Conservation (phyloP, 2,113 vertebrate genomes). For the Vulpes lagopus region DNA sequence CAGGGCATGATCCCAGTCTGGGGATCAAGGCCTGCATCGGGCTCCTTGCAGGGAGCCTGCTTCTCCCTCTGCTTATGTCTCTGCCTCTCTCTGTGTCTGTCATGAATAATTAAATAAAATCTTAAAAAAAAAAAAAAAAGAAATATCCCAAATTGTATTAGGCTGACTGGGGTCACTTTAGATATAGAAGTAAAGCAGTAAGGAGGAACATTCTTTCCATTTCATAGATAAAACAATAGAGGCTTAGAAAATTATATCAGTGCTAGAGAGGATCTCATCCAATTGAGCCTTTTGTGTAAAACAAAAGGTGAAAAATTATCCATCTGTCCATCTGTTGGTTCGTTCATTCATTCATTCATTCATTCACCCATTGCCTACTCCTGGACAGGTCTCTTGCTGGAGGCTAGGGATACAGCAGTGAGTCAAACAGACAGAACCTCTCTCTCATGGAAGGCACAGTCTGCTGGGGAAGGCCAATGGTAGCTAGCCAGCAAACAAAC, state of each 20-base stretch:
- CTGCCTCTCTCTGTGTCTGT: too few relatives aligned
- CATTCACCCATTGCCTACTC: not conserved
- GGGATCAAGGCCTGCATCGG: too few relatives aligned
- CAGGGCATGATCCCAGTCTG: too few relatives aligned
- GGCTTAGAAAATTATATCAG: not conserved
- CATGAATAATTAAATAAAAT: too few relatives aligned
- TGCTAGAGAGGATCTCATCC: not conserved
- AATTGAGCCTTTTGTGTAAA: not conserved
- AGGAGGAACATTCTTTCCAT: not conserved
- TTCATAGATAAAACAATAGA: not conserved
- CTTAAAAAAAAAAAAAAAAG: too few relatives aligned
- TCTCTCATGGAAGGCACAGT: not conserved
- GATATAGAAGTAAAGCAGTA: not conserved
- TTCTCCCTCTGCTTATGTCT: too few relatives aligned
- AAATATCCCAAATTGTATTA: not conserved
- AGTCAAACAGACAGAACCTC: not conserved
- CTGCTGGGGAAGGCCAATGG: not conserved
- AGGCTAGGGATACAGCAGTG: not conserved
- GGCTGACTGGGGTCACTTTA: not conserved
- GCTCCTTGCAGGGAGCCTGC: too few relatives aligned
- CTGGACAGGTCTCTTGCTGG: not conserved
- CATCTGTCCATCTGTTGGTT: not conserved
- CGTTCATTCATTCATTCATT: not conserved
- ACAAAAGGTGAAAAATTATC: not conserved
- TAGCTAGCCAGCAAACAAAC: not conserved